Evolutionary conservation across 2,113 vertebrate species (phyloP).

Genomic region (Gobiocypris rarus): DNA sequence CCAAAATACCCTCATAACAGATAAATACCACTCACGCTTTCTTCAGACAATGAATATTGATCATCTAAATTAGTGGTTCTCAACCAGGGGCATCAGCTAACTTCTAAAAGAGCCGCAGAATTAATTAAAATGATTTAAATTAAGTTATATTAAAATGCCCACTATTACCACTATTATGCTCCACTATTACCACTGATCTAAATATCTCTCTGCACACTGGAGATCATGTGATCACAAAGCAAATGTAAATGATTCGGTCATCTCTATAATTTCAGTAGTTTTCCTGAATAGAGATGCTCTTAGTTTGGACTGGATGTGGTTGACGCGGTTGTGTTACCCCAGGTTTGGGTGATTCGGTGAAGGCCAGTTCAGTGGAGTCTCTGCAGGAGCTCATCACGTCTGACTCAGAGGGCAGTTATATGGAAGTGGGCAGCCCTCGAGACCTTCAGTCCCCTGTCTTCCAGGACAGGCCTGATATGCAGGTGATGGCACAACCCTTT

Average conservation of each 20-base stretch:
- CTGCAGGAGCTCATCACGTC: slow-evolving; percentile 92
- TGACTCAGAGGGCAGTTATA: slow-evolving; percentile 94
- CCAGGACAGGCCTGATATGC: slow-evolving; percentile 82
- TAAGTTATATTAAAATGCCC: no score
- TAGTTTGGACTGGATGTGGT: neutral
- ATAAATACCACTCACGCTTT: neutral
- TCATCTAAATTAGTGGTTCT: neutral
- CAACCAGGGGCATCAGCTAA: neutral
- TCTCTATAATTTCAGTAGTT: neutral
- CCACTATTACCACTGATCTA: neutral
- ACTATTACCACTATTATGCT: no score
- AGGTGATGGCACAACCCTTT: slow-evolving; percentile 1
- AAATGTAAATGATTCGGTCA: neutral
- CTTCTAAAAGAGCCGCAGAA: neutral
- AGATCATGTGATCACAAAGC: neutral
- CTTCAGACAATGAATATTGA: neutral
- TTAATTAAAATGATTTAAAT: neutral
- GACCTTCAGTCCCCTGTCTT: slow-evolving; percentile 90
- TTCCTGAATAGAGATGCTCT: neutral
- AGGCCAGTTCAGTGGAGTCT: slow-evolving; percentile 89
- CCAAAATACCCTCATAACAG: neutral
- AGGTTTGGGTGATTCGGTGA: slow-evolving; percentile 81
- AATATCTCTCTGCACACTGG: neutral
- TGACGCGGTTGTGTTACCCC: neutral
- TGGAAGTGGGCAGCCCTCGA: slow-evolving; percentile 87